Evolutionary conservation across 1,140 invertebrate species (phyloP).

Genomic region (Rhopalosiphum padi): DNA sequence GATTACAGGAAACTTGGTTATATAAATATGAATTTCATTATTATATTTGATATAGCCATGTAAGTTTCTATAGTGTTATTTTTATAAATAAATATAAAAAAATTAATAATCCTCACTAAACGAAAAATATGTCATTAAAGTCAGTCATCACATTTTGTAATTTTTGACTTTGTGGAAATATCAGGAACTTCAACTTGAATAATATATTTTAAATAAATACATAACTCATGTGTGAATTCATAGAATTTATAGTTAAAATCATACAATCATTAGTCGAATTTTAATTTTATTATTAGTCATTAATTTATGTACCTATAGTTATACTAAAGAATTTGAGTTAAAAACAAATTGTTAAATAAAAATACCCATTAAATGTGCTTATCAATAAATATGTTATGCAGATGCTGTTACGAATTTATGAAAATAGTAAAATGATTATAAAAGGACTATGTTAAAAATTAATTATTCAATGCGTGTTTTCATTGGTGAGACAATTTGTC

Average conservation of each 20-base stretch:
- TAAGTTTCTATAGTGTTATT: not conserved
- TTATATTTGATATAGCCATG: not conserved
- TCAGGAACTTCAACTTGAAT: not conserved
- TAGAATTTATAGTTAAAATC: not conserved
- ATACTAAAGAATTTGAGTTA: not conserved
- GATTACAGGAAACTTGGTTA: not conserved
- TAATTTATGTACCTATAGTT: not conserved
- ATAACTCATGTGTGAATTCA: not conserved
- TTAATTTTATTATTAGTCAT: not conserved
- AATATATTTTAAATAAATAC: not conserved
- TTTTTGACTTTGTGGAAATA: not conserved
- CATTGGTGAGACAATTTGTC: not conserved
- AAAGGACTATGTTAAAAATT: not conserved
- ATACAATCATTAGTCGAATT: not conserved
- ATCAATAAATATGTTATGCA: not conserved
- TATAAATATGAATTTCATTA: not conserved
- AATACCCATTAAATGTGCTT: not conserved
- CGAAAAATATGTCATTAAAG: not conserved
- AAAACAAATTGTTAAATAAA: not conserved
- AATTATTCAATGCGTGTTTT: not conserved
- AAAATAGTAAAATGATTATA: not conserved
- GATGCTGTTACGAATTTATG: not conserved
- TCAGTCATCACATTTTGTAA: not conserved
- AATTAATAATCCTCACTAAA: not conserved
- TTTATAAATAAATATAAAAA: not conserved